Base-by-base conservation (phyloP, 2,888 invertebrate genomes). In the Chymomyza caudatula region DNA sequence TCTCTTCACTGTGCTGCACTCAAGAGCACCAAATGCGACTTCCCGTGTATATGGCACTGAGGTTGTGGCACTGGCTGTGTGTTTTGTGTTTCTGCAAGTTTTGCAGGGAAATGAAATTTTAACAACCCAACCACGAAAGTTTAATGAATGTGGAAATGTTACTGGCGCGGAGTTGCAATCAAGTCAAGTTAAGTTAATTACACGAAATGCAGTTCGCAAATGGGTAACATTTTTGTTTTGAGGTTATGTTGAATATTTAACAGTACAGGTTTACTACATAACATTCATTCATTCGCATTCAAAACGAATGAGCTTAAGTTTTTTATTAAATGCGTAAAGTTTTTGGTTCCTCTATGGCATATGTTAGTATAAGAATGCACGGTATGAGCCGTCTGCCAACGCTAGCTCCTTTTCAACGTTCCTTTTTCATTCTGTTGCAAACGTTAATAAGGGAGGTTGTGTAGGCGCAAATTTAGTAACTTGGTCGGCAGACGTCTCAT, bases 151-250 rank as follows among this genome's bases (percentile, higher is more conserved):
- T 20, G 29, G 19, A 54, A 22, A 54, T 23, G 54, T 54, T 54
- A 29, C 25, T 54, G 25, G 13, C 15, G 22, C 22, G 17, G 29
- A 54, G 29, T 54, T 29, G 17, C 29, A 54, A 54, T 17, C 29
- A 23, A 29, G 29, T 8, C 13, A 47, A 47, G 42, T 69, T 71
- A 58, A 55, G 57, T 61, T 67, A 71, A 71, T 71, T 66, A 71
- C 60, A 52, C 13, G 15, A 20, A 58, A 60, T 61, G 55, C 15
- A 54, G 52, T 25, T 60, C 23, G 17, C 2, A 42, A 62, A 57
- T 29, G 52, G 47, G 47, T 19, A 23, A 37, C 29, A 37, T 37
- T 37, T n/a, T 37, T 37, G 29, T 37, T 37, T 37, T 37, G 29
- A 37, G 29, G 29, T 29, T 29, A 29, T 29, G 29, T 29, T 29